Evolutionary conservation across 1,140 invertebrate species (phyloP), one percentile per base, ranked within the genome.

Genomic region (Bombus pyrosoma): DNA sequence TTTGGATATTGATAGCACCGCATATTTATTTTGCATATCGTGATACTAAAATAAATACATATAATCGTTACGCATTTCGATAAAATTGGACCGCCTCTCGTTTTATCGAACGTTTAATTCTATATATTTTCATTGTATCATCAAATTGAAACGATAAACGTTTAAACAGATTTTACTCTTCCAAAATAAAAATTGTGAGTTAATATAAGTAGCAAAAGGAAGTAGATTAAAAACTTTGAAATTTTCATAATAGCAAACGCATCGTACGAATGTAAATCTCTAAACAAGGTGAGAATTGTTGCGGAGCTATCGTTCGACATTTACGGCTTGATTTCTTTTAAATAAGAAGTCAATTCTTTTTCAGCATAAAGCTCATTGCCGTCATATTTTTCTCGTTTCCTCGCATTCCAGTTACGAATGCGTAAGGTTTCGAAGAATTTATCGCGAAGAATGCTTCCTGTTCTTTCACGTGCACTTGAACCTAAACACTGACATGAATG

Each of bases 251-350:
- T 3, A 18, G n/a, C 64, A 66, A 66, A 32, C 5, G 32, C 15
- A 4, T 15, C 6, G 3, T 66, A 15, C n/a, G 2, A 66, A 34
- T n/a, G 6, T 18, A 28, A 8, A 77, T 77, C 9, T 39, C 59
- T 64, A 41, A 62, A 73, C 25, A 77, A 77, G 57, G 8, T 37
- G 57, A 77, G 34, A 37, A 62, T 62, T 32, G 57, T 77, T n/a
- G 13, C 22, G 47, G 6, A n/a, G 3, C 25, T n/a, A 39, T 62
- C 8, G 8, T 71, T 12, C 15, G 12, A 68, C 62, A 9, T 47
- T 13, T 68, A 37, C 32, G 64, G 32, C 25, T 2, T 13, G 4
- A 18, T 68, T 66, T 47, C n/a, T n/a, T 43, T 66, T n/a, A 43
- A 78, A 66, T n/a, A 3, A 22, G 47, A 53, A 53, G 8, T 18